A percentile compares a stretch with the other conserved stretches of the same genome.
phyloP scores from a whole-genome alignment of 23 tunicate genomes.

The Oikopleura dioica region DNA sequence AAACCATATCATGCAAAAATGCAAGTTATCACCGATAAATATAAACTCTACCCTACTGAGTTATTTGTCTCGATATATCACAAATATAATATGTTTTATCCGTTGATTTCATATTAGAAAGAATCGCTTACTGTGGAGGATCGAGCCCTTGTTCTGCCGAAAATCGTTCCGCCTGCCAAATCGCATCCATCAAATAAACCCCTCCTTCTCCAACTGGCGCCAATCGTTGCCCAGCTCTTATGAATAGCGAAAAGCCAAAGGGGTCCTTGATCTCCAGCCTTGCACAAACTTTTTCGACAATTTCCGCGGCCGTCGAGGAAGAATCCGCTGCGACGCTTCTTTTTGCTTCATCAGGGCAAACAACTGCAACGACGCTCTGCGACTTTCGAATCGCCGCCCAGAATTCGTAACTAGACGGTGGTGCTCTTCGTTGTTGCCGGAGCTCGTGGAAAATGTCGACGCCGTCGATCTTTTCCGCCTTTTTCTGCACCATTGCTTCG shows the following conservation, averaged over 20 bases:
- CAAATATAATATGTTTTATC: neutral
- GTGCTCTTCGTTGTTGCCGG: constrained; percentile 5
- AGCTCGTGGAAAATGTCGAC: constrained; percentile 7
- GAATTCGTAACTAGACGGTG: neutral
- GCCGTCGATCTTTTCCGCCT: neutral
- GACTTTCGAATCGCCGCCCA: constrained; percentile 8
- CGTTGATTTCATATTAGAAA: neutral
- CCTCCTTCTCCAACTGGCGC: constrained; percentile 14
- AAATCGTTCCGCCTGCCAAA: constrained; percentile 13
- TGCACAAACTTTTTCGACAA: constrained; percentile 1
- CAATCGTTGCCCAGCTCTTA: constrained; percentile 2
- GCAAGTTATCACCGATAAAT: no score
- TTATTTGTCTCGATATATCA: no score
- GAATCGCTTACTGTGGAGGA: neutral
- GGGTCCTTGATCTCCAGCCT: neutral
- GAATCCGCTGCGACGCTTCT: constrained; percentile 6
- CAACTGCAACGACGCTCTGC: neutral
- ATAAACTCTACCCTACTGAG: no score
- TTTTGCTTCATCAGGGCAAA: neutral
- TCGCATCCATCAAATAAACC: constrained; percentile 11
- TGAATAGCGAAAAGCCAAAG: constrained; percentile 1
- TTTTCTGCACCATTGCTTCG: neutral
- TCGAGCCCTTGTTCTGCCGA: constrained; percentile 13
- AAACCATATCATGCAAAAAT: neutral
- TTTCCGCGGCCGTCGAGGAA: neutral